phyloP scores from a whole-genome alignment of 2,113 vertebrate species.

The Onychostoma macrolepis region DNA sequence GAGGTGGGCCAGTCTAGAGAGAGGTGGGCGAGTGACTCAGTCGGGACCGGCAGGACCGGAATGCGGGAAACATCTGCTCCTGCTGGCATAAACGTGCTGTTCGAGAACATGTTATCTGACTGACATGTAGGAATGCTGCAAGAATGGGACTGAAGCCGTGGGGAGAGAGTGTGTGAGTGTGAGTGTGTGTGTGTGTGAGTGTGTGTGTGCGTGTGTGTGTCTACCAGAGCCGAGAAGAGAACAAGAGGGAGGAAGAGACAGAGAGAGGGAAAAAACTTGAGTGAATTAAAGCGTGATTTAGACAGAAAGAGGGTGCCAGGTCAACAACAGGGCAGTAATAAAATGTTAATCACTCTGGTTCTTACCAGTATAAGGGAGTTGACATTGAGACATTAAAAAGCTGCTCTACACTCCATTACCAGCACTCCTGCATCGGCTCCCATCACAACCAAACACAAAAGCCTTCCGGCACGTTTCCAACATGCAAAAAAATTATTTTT shows the following conservation, averaged over 20 bases:
- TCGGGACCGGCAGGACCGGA: slow-evolving; percentile 3
- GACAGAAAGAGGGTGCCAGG: slow-evolving; percentile 31
- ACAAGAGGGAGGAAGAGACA: not conserved
- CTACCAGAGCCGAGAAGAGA: not conserved
- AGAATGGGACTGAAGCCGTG: not conserved
- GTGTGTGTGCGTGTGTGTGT: slow-evolving; percentile 33
- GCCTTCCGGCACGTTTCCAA: not conserved
- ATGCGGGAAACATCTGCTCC: slow-evolving; percentile 36
- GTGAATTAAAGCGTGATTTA: not conserved
- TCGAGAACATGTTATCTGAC: slow-evolving; percentile 6
- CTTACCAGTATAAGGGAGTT: slow-evolving; percentile 34
- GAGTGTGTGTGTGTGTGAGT: slow-evolving; percentile 13
- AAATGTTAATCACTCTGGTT: slow-evolving; percentile 49
- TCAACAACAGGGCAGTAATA: slow-evolving; percentile 46
- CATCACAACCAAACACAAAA: not conserved
- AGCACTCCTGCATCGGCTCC: not conserved
- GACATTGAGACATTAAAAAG: slow-evolving; percentile 32
- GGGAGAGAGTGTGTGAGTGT: not conserved
- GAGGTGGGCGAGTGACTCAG: slow-evolving; percentile 37
- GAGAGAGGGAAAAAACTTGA: not conserved
- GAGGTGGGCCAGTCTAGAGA: slow-evolving; percentile 21
- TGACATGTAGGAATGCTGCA: not conserved
- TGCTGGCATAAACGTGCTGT: slow-evolving; percentile 17
- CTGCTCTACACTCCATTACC: slow-evolving; percentile 25
- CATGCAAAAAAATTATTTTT: not conserved